These are phyloP conservation scores for Ateles fusciceps DNA, from an alignment of 2,797 vertebrate genomes.

Conservation along the genomic window DNA sequence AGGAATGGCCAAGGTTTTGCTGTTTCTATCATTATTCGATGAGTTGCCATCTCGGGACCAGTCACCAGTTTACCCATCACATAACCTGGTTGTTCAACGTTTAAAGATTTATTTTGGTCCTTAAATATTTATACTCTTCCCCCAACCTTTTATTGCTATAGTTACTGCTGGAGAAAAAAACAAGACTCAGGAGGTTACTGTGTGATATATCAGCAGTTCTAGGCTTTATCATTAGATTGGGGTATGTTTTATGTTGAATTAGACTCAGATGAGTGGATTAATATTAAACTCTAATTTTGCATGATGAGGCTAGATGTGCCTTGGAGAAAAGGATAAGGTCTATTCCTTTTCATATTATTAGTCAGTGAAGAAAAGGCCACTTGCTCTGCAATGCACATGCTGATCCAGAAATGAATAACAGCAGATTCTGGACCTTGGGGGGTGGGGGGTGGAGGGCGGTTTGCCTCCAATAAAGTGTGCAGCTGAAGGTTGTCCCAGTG, in stretches of 20 bases:
- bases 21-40: constrained; percentile 48
- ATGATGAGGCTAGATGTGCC: constrained; percentile 28
- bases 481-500: background rate
- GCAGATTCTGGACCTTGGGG: background rate
- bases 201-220: constrained; percentile 54
- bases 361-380: constrained; percentile 12
- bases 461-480: background rate
- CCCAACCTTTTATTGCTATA: constrained; percentile 68
- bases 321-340: background rate
- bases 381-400: background rate
- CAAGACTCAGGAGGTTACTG: constrained; percentile 60
- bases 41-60: constrained; percentile 59
- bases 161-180: constrained; percentile 65
- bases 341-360: background rate
- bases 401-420: background rate
- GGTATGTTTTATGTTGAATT: constrained; percentile 35
- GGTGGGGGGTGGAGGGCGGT: no score
- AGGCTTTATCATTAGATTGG: constrained; percentile 29
- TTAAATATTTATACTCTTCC: constrained; percentile 77
- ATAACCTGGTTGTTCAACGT: constrained; percentile 66
- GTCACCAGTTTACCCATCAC: constrained; percentile 56
- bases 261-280: constrained; percentile 37
- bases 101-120: constrained; percentile 77
- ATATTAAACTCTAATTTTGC: constrained; percentile 65
- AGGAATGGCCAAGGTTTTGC: constrained; percentile 39